phyloP scores from a whole-genome alignment of 2,797 vertebrate genomes.

The Pseudochirops corinnae region DNA sequence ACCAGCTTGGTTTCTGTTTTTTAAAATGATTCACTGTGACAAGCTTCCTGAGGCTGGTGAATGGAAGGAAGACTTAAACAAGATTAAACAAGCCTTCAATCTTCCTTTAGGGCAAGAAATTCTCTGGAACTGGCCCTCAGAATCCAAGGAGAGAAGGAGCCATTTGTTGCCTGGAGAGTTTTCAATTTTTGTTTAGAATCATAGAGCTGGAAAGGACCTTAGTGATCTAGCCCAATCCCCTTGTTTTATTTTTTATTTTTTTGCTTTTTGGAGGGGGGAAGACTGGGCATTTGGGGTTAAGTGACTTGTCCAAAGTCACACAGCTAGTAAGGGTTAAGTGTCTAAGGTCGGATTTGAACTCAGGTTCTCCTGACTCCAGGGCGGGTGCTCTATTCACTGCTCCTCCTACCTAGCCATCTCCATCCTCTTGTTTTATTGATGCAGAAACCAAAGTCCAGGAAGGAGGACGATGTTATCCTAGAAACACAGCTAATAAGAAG shows the following conservation, averaged over 20 bases:
- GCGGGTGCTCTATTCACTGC: no score
- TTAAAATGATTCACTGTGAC: conserved; percentile 61
- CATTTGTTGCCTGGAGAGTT: background rate
- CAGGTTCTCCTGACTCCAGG: no score
- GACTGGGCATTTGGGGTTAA: no score
- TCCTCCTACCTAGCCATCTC: no score
- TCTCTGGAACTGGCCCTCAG: background rate
- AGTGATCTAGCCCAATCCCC: background rate
- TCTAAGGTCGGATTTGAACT: no score
- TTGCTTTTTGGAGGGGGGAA: no score
- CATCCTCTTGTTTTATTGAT: background rate
- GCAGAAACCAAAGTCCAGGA: background rate
- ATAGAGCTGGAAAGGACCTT: background rate
- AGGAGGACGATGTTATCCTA: background rate
- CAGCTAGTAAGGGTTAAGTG: no score
- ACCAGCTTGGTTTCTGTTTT: background rate
- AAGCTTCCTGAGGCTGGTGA: conserved; percentile 70
- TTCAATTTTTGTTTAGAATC: background rate
- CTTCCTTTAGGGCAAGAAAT: conserved; percentile 34
- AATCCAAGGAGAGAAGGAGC: background rate
- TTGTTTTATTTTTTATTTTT: background rate
- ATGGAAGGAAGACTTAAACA: conserved; percentile 3
- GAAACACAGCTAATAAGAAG: background rate
- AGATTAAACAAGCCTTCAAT: conserved; percentile 31
- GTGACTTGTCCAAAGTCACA: no score